Conservation (phyloP, 2,797 vertebrate genomes). For the Anguilla obscura region DNA sequence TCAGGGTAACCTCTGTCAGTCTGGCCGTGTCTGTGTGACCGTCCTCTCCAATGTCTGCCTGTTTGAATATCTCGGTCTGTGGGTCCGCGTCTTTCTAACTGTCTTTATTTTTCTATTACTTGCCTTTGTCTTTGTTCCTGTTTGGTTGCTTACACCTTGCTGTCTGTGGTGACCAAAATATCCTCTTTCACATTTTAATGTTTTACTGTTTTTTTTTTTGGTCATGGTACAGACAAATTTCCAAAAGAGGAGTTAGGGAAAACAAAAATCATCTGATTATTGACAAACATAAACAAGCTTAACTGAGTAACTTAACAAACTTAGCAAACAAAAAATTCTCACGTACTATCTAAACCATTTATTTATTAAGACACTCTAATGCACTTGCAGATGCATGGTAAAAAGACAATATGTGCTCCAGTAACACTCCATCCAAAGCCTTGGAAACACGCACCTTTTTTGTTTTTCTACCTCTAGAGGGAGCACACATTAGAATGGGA, state of each 20-base stretch:
- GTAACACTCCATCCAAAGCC: not conserved
- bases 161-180: conserved; percentile 7
- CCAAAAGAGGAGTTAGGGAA: not conserved
- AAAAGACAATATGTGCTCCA: not conserved
- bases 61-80: conserved; percentile 39
- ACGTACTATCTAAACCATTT: not conserved
- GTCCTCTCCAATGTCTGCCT: conserved; percentile 68
- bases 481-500: no score
- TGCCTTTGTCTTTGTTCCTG: not conserved
- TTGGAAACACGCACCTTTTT: no score
- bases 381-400: not conserved
- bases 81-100: conserved; percentile 49
- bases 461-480: no score
- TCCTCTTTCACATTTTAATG: conserved; percentile 31
- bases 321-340: no score
- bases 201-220: not conserved
- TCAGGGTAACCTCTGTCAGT: conserved; percentile 85
- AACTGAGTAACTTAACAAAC: not conserved
- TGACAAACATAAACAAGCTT: not conserved
- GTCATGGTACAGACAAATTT: not conserved
- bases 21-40: conserved; percentile 77
- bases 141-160: conserved; percentile 27
- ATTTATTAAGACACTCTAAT: not conserved
- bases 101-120: conserved; percentile 34
- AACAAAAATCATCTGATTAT: no score